These are phyloP conservation scores for Emydoidea blandingii DNA, from an alignment of 2,797 vertebrate genomes.

Conservation along the genomic window DNA sequence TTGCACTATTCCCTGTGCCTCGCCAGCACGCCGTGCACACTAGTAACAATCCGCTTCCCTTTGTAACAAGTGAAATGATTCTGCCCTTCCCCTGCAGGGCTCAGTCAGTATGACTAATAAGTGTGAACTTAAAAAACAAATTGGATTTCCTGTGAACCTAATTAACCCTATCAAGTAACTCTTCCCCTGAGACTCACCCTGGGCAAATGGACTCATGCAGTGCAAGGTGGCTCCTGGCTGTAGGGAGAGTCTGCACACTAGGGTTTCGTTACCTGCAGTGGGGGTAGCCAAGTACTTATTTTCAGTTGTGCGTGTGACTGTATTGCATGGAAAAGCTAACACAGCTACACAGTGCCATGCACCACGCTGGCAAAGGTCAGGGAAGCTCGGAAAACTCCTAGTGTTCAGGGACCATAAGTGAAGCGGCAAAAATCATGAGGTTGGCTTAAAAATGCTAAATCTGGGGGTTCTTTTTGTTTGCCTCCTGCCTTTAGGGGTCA, in stretches of 20 bases:
- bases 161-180: too few relatives aligned
- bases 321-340: not conserved
- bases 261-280: not conserved
- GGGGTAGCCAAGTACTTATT: not conserved
- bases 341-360: not conserved
- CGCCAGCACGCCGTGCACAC: rapidly evolving
- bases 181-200: not conserved
- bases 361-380: not conserved
- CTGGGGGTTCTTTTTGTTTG: not conserved
- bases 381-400: not conserved
- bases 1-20: not conserved
- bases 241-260: rapidly evolving
- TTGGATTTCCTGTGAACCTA: not conserved
- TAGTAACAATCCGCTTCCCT: not conserved
- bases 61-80: not conserved
- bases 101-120: not conserved
- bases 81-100: not conserved
- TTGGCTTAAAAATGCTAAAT: not conserved
- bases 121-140: not conserved
- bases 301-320: not conserved
- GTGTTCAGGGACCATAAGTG: not conserved
- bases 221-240: not conserved
- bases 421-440: not conserved
- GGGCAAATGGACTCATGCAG: not conserved
- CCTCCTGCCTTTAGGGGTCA: not conserved